phyloP scores from a whole-genome alignment of 2,113 vertebrate genomes.

The Gobiocypris rarus region DNA sequence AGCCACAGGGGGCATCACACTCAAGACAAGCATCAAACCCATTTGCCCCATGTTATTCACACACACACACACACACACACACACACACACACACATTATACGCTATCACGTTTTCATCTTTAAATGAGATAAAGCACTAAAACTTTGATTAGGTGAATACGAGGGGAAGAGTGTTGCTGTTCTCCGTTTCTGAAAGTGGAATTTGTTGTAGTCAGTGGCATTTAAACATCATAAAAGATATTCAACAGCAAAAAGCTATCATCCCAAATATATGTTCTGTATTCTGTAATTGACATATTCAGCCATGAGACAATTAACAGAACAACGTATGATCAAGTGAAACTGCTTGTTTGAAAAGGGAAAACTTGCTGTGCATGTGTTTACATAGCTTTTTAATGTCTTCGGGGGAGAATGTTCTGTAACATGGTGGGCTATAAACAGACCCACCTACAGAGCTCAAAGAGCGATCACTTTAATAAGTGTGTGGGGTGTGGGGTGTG shows the following conservation, averaged over 20 bases:
- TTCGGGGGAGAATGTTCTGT: conserved; percentile 15
- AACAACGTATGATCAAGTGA: conserved; percentile 10
- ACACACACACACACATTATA: neutral
- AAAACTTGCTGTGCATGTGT: neutral
- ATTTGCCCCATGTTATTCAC: conserved; percentile 2
- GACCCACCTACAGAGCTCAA: conserved; percentile 25
- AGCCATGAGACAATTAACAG: conserved; percentile 37
- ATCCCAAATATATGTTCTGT: conserved; percentile 42
- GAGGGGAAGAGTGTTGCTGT: conserved; percentile 15
- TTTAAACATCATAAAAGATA: conserved; percentile 35
- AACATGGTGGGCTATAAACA: conserved; percentile 26
- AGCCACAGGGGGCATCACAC: conserved; percentile 24
- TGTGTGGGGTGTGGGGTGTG: neutral
- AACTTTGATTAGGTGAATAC: conserved; percentile 29
- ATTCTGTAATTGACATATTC: conserved; percentile 47
- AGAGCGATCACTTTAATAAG: neutral
- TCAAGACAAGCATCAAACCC: conserved; percentile 22
- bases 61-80: neutral
- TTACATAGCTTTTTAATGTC: conserved; percentile 37
- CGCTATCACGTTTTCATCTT: neutral
- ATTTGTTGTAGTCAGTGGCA: neutral
- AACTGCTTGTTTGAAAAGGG: conserved; percentile 4
- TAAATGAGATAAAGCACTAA: neutral
- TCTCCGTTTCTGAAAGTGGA: conserved; percentile 36
- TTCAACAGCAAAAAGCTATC: conserved; percentile 38